Evolutionary conservation across 2,888 invertebrate genomes (phyloP).

Genomic region (Platycheirus rosarum): DNA sequence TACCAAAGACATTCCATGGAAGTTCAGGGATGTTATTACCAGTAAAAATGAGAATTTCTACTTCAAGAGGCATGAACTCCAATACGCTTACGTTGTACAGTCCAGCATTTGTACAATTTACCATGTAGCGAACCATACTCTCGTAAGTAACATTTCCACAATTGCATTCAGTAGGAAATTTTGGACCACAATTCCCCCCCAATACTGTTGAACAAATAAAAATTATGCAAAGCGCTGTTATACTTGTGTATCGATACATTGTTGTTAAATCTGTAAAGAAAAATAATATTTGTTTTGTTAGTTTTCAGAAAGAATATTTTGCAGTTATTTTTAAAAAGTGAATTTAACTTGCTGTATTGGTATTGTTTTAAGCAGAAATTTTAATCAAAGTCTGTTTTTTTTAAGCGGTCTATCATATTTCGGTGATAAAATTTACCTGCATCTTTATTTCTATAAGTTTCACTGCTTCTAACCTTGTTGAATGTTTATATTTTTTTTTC

Average conservation of each 20-base stretch:
- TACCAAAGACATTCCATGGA: slow-evolving; percentile 89
- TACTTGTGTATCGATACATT: slow-evolving; percentile 50
- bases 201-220: slow-evolving; percentile 55
- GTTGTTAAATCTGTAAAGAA: slow-evolving; percentile 47
- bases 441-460: too few relatives aligned
- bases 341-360: background rate
- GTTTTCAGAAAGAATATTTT: background rate
- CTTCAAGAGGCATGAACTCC: slow-evolving; percentile 85
- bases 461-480: too few relatives aligned
- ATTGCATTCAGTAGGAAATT: slow-evolving; percentile 83
- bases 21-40: slow-evolving; percentile 87
- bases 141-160: slow-evolving; percentile 85
- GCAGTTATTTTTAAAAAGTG: background rate
- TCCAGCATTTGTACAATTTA: slow-evolving; percentile 88
- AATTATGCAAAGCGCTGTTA: slow-evolving; percentile 28
- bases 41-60: slow-evolving; percentile 88
- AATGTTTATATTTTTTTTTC: too few relatives aligned
- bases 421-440: too few relatives aligned
- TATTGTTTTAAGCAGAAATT: too few relatives aligned
- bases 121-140: slow-evolving; percentile 84
- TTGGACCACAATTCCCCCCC: slow-evolving; percentile 81
- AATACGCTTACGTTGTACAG: slow-evolving; percentile 85
- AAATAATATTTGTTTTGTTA: background rate
- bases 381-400: too few relatives aligned
- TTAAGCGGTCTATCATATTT: too few relatives aligned